Evolutionary conservation across 2,797 vertebrate species (phyloP), one percentile per base, ranked within the genome.

Genomic region (Enteromius argenteus): DNA sequence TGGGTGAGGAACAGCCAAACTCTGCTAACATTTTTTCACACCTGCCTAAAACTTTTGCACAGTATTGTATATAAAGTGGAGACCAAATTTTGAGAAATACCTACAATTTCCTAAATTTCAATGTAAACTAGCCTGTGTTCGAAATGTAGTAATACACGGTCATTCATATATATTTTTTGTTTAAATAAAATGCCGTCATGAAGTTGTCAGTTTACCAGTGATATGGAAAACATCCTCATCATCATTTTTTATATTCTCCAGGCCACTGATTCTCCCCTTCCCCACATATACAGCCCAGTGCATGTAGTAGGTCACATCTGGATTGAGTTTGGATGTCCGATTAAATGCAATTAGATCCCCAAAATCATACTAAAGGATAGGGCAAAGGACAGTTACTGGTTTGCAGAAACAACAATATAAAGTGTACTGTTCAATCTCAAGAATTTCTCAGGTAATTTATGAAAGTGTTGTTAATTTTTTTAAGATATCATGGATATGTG

Each of bases 241-340:
- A 5, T 27, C n/a, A 5, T 60, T 60, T 60, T 60, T 60, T 60
- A 60, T 60, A 13, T 60, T 23, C n/a, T 60, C 56, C 56, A 60
- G 10, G 3, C 56, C 56, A 23, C 4, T 11, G n/a, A 60, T n/a
- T 5, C 3, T 60, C 56, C 56, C 56, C 9, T 60, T 60, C n/a
- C 56, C 56, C n/a, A 60, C 56, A 60, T 23, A 60, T 5, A 60
- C 56, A 23, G n/a, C 56, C 56, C 56, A 39, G 56, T 77, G 27
- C 9, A 30, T 76, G 74, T 60, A 78, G 56, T 27, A 17, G 42
- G 37, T 39, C n/a, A 62, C 56, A 78, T 39, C 17, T 76, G 56
- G 42, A 62, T 13, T 14, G 30, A n/a, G 42, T n/a, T 60, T 83
- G 0, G 58, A 60, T 23, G 56, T 84, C 90, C 85, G 56, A 60